phyloP scores from a whole-genome alignment of 2,888 invertebrate species.

The Clivina fossor region DNA sequence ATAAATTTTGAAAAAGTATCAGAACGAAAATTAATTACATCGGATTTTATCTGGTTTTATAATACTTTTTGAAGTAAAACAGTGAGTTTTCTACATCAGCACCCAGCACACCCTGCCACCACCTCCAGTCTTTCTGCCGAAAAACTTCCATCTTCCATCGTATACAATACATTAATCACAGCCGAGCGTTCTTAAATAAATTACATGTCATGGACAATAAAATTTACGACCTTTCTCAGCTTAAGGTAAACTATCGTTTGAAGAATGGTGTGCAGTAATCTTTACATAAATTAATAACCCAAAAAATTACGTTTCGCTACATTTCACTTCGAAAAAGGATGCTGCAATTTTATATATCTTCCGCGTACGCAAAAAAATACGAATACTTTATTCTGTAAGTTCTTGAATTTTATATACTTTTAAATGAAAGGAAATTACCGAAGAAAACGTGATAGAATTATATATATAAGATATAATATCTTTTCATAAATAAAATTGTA shows the following conservation, averaged over 20 bases:
- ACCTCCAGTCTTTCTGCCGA: not conserved
- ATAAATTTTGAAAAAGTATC: too few relatives aligned
- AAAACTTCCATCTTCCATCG: not conserved
- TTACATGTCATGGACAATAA: constrained; percentile 28
- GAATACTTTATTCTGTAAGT: too few relatives aligned
- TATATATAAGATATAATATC: too few relatives aligned
- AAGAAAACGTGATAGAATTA: too few relatives aligned
- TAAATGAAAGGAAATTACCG: too few relatives aligned
- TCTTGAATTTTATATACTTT: too few relatives aligned
- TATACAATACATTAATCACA: constrained; percentile 31
- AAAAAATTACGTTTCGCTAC: constrained; percentile 23
- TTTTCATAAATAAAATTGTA: too few relatives aligned
- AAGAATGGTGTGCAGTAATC: constrained; percentile 21
- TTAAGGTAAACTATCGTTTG: constrained; percentile 30
- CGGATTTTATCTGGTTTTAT: not conserved
- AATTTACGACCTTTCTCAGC: constrained; percentile 29
- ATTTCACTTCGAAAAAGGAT: too few relatives aligned
- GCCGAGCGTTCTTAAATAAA: constrained; percentile 21
- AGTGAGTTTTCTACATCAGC: not conserved
- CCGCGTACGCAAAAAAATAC: too few relatives aligned
- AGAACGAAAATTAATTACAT: not conserved
- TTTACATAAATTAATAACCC: constrained; percentile 28
- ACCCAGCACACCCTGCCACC: too few relatives aligned
- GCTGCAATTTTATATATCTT: too few relatives aligned
- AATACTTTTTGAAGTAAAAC: constrained; percentile 5